Evolutionary conservation across 2,888 invertebrate species (phyloP), one percentile per base, ranked within the genome.

Genomic region (Azorinus chamasolen): DNA sequence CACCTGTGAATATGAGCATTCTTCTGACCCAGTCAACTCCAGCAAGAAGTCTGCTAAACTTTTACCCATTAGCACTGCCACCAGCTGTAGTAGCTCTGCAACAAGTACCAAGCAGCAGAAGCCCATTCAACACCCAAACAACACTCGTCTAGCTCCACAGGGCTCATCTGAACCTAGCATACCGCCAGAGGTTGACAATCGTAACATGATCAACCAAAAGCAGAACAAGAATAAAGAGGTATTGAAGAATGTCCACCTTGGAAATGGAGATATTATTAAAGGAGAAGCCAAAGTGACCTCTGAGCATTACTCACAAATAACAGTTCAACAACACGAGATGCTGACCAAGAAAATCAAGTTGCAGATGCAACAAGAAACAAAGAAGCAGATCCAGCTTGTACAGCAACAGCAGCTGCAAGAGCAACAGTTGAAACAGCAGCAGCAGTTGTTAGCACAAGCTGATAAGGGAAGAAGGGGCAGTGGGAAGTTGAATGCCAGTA

Each of bases 381-480:
- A 74, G 71, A 70, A 78, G 25, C 68, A 70, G 58, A 22, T 66
- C 18, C 68, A 75, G 54, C 32, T 74, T 12, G 51, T 53, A 27
- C 59, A 78, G 22, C 70, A 79, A 27, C 74, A 78, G 39, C 59
- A 64, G 27, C 76, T 79, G 25, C 77, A 79, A 54, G 65, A 71
- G 41, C 71, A 66, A 20, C 55, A 55, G n/a, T 53, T 54, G 22
- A 63, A 73, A 55, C 61, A 75, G 24, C 74, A 69, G 27, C 32
- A 32, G 32, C 32, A 32, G 32, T 32, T 32, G 4, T 6, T 32
- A 61, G 54, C 57, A 43, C 20, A 71, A 61, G 51, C 51, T 66
- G 25, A 22, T 53, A 24, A 25, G 32, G 57, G 50, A 37, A 63
- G 25, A 66, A 68, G 55, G 71, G 57, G 43, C 62, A 78, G 50